Evolutionary conservation across 2,888 invertebrate genomes (phyloP), one percentile per base, ranked within the genome.

Genomic region (Chaetogeoica ovagalla): DNA sequence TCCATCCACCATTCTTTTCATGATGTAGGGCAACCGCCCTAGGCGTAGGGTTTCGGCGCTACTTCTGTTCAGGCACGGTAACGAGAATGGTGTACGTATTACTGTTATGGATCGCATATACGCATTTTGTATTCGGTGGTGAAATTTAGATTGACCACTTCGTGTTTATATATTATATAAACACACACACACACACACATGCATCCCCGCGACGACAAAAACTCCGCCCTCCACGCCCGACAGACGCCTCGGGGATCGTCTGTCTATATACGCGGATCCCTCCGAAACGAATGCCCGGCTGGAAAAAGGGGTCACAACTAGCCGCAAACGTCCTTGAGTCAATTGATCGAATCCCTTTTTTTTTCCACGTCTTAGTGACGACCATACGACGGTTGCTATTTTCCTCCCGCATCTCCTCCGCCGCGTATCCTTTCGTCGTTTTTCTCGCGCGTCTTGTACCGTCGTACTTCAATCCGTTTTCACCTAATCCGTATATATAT

Each of bases 281-380:
- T 71, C 79, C 70, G 70, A 70, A 68, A 69, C 59, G 69, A 52
- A 79, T 57, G 71, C 79, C 71, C 21, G 71, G 70, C 79, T 65
- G 79, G 43, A 79, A 79, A 79, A 79, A 71, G 71, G 71, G 79
- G 79, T 79, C 79, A 79, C 63, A 13, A 79, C 79, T 63, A 65
- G 79, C 79, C 63, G 65, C 79, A 63, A 71, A 79, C 79, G 79
- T 79, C 79, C 79, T 79, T 79, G 79, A 71, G 79, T 70, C 79
- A 79, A 79, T 79, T 79, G 79, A 79, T 79, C 79, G 79, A 71
- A 79, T 79, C 79, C 79, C 79, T 79, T 79, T 79, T 79, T 79
- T 79, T 79, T 79, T 71, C 79, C 79, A 71, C 70, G 71, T 63
- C 79, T 71, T 57, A 23, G 55, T 55, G 70, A 70, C 70, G 66